Evolutionary conservation across 2,113 vertebrate species (phyloP).

Genomic region (Osmerus mordax): DNA sequence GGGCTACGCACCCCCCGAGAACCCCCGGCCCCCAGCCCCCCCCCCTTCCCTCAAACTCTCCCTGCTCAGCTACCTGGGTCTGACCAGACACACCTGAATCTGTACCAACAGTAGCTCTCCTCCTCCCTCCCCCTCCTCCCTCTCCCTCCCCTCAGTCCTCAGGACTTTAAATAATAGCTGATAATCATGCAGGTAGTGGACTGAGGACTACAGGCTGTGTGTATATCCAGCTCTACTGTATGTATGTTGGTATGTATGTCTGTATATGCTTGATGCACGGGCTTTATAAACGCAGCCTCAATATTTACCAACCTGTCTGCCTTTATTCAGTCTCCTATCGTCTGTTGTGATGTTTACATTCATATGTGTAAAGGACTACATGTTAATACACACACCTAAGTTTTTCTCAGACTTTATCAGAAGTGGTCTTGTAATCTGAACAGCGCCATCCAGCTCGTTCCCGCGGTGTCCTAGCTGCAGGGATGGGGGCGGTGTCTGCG

Average conservation of each 20-base stretch:
- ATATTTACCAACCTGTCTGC: not conserved
- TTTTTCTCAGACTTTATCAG: not conserved
- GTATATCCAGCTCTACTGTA: too few species aligned
- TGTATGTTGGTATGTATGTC: too few species aligned
- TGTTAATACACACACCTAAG: too few species aligned
- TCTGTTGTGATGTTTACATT: not conserved
- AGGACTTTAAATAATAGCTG: too few species aligned
- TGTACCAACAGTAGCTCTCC: not conserved
- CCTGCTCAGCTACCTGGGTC: slow-evolving; percentile 92
- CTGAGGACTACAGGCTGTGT: too few species aligned
- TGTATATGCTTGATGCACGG: too few species aligned
- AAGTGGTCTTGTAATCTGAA: not conserved
- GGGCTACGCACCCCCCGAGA: slow-evolving; percentile 45
- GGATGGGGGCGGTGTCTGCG: not conserved
- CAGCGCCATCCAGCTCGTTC: not conserved
- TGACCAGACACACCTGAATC: slow-evolving; percentile 82
- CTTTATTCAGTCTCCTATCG: not conserved
- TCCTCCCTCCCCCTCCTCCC: not conserved
- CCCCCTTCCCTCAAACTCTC: slow-evolving; percentile 85
- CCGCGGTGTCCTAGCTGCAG: too few species aligned
- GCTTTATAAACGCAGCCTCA: too few species aligned
- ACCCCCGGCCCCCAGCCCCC: slow-evolving; percentile 58
- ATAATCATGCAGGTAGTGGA: too few species aligned
- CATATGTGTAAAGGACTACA: too few species aligned
- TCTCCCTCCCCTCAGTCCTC: not conserved